A percentile compares a stretch with the other conserved stretches of the same genome.
Conservation (phyloP, 2,888 invertebrate species). For the Pantelozetes paolii region DNA sequence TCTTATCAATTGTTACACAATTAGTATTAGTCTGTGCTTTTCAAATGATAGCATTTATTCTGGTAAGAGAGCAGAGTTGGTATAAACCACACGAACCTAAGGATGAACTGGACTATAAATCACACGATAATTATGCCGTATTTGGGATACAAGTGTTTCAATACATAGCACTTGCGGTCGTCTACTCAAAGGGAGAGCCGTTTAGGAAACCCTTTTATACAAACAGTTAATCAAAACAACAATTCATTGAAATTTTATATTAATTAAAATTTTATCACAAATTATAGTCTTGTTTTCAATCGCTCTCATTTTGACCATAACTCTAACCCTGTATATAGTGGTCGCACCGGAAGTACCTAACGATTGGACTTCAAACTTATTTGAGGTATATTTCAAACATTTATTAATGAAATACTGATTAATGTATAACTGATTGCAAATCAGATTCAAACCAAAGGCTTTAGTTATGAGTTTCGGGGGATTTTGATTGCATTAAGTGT, state of each 20-base stretch:
- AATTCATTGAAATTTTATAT: constrained; percentile 26
- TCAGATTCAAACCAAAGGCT: constrained; percentile 50
- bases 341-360: constrained; percentile 53
- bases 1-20: constrained; percentile 67
- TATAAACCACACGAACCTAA: constrained; percentile 53
- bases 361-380: constrained; percentile 49
- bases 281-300: constrained; percentile 61
- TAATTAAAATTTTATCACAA: constrained; percentile 42
- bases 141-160: constrained; percentile 72
- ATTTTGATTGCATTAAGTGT: constrained; percentile 60
- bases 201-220: constrained; percentile 66
- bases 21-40: constrained; percentile 60
- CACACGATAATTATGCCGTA: constrained; percentile 74
- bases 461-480: constrained; percentile 57
- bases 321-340: constrained; percentile 60
- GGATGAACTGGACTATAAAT: constrained; percentile 59
- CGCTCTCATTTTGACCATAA: constrained; percentile 59
- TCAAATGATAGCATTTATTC: constrained; percentile 62
- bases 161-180: constrained; percentile 70
- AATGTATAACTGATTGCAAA: background rate
- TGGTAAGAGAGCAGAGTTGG: constrained; percentile 65
- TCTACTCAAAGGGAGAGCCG: constrained; percentile 76
- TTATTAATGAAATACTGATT: too few species aligned
- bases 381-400: constrained; percentile 48
- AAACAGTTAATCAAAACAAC: constrained; percentile 51